Evolutionary conservation across 2,113 vertebrate species (phyloP).

Genomic region (Ammodramus savannarum): DNA sequence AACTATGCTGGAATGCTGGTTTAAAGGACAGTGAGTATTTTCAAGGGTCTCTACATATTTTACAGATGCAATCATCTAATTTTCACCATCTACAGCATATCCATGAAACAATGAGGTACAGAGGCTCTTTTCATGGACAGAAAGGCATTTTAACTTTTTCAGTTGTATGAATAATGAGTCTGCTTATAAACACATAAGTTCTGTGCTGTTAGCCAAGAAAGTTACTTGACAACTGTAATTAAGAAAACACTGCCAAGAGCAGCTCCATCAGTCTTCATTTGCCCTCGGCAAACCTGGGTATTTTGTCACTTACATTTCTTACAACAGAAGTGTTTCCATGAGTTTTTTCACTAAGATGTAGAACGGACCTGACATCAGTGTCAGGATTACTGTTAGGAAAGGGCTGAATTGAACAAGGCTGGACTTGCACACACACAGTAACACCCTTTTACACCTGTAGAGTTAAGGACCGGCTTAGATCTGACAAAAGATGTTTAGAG

Average conservation of each 20-base stretch:
- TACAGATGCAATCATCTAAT: not conserved
- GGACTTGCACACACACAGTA: constrained; percentile 29
- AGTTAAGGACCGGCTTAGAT: constrained; percentile 6
- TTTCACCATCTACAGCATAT: constrained; percentile 8
- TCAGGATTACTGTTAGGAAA: constrained; percentile 36
- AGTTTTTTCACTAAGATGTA: not conserved
- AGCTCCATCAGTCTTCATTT: constrained; percentile 29
- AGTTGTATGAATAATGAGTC: not conserved
- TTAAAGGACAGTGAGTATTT: constrained; percentile 26
- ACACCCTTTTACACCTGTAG: not conserved
- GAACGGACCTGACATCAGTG: constrained; percentile 25
- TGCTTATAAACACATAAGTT: constrained; percentile 14
- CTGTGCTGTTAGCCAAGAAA: constrained; percentile 27
- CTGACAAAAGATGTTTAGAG: not conserved
- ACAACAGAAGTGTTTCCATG: constrained; percentile 19
- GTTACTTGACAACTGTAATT: constrained; percentile 55
- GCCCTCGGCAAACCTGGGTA: not conserved
- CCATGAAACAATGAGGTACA: constrained; percentile 21
- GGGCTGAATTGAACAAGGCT: constrained; percentile 46
- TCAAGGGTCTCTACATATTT: constrained; percentile 39
- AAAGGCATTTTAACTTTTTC: constrained; percentile 9
- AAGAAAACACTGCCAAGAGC: constrained; percentile 31
- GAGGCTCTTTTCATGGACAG: constrained; percentile 1
- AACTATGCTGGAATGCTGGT: constrained; percentile 39
- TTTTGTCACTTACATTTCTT: constrained; percentile 36